phyloP scores from a whole-genome alignment of 2,797 vertebrate species.

The Peromyscus nudipes region DNA sequence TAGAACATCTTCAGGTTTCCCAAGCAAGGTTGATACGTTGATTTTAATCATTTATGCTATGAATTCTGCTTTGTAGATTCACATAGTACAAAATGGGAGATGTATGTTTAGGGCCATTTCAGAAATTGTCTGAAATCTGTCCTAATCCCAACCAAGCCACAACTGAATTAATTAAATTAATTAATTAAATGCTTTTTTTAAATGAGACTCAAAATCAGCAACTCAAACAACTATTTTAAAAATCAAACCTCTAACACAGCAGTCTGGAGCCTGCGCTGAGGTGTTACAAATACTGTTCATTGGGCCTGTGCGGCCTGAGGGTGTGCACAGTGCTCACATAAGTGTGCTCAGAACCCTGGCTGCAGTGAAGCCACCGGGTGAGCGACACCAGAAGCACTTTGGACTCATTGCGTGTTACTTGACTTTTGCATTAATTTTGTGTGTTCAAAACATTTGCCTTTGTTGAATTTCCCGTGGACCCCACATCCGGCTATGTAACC shows the following conservation, averaged over 20 bases:
- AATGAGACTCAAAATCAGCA: neutral
- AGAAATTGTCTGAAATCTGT: neutral
- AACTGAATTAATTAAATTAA: neutral
- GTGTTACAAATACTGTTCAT: neutral
- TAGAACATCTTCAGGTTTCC: neutral
- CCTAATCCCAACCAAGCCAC: neutral
- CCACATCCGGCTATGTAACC: too few species aligned
- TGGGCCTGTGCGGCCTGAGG: neutral
- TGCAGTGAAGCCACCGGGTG: neutral
- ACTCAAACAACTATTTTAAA: neutral
- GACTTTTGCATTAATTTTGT: neutral
- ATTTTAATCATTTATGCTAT: neutral
- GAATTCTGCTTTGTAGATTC: neutral
- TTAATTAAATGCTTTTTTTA: neutral
- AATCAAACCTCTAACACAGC: neutral
- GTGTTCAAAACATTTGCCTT: neutral
- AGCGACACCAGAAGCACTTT: neutral
- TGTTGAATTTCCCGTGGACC: neutral
- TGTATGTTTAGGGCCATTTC: neutral
- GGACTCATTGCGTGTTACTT: neutral
- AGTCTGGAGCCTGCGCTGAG: neutral
- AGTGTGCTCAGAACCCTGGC: neutral
- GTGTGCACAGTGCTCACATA: neutral
- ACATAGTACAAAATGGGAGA: neutral
- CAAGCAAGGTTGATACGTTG: neutral